Evolutionary conservation across 2,888 invertebrate species (phyloP), one percentile per base, ranked within the genome.

Genomic region (Diplolepis rosae): DNA sequence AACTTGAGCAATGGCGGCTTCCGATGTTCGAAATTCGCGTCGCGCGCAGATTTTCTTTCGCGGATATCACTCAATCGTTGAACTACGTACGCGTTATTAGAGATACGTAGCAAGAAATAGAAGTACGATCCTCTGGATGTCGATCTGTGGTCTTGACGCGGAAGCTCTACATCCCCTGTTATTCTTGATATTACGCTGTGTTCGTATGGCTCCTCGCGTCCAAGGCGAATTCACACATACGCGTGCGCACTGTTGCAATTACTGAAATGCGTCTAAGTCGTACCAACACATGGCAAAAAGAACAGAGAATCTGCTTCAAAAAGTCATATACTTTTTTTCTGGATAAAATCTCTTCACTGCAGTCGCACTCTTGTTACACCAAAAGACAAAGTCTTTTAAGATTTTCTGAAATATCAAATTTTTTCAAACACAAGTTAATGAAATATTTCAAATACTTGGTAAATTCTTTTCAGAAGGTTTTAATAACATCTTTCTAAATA

Each of bases 201-300:
- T 72, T 70, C 73, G 71, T 69, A 35, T 32, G 70, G 70, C 66
- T 65, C 66, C 72, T 69, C 32, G 61, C 61, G 9, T 52, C 65
- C 70, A 69, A 66, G 69, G 69, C 71, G 70, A 69, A 45, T 70
- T 69, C 75, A 73, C 73, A 73, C 76, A 70, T 69, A 69, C 76
- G 73, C 70, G 70, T 72, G 71, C 72, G 72, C 75, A 51, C 66
- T 48, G 73, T 76, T 70, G 67, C 72, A 76, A 72, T 73, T 66
- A 61, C 66, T 70, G n/a, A 39, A 39, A 61, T 24, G 35, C 61
- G 61, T 61, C 35, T 61, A 39, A 39, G 61, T 61, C 39, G 18
- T 56, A 35, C 35, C 22, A 22, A 61, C 32, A 35, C 35, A 22
- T 45, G 45, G 1, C 22, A 39, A n/a, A 61, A 22, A 61, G 61